Percentiles rank a stretch among this genome's conserved stretches.
These are phyloP conservation scores for Myotis vivesi DNA, from an alignment of 2,797 vertebrate species.

Conservation along the genomic window DNA sequence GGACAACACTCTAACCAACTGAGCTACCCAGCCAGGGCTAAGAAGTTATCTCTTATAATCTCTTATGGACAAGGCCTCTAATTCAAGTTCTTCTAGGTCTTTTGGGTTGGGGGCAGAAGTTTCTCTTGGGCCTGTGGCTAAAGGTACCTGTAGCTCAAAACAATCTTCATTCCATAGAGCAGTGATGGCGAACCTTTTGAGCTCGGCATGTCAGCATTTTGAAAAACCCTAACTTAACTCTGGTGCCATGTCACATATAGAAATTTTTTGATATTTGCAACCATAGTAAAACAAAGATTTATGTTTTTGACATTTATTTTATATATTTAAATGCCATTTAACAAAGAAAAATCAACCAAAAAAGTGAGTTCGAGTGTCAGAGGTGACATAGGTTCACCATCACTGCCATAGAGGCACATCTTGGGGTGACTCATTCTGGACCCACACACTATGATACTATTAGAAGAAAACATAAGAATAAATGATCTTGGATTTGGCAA, in stretches of 20 bases:
- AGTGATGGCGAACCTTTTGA: no score
- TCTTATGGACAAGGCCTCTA: neutral
- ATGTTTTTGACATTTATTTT: no score
- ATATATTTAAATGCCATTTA: no score
- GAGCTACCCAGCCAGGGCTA: neutral
- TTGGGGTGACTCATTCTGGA: neutral
- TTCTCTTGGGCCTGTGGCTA: neutral
- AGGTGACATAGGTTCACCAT: no score
- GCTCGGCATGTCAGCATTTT: no score
- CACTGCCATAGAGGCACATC: neutral
- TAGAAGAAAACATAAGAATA: conserved; percentile 7
- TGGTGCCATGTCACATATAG: no score
- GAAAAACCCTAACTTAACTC: no score
- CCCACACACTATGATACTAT: neutral
- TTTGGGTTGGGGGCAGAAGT: neutral
- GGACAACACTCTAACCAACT: neutral
- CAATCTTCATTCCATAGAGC: neutral
- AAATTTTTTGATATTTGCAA: no score
- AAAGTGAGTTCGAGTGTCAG: no score
- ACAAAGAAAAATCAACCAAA: no score
- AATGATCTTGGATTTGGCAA: conserved; percentile 19
- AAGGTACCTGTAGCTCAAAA: neutral
- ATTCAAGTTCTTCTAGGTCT: neutral
- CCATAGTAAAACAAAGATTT: no score
- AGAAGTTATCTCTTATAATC: neutral